A percentile compares a stretch with the other conserved stretches of the same genome.
Evolutionary conservation across 2,888 invertebrate species (phyloP).

Genomic region (Rhyacophila evoluta): DNA sequence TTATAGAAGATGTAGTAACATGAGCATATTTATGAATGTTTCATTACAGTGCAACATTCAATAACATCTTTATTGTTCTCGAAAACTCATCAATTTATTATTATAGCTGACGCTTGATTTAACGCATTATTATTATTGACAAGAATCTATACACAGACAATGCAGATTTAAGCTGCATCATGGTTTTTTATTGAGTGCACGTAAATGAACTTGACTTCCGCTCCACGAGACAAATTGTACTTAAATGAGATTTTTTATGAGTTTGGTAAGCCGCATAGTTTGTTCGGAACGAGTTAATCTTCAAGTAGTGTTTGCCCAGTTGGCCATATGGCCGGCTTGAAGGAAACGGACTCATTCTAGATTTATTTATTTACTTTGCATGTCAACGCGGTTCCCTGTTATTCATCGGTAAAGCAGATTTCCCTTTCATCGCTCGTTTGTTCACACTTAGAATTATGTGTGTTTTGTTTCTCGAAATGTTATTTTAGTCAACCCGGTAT

Average conservation of each 20-base stretch:
- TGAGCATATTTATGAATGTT: too few species aligned
- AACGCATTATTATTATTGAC: too few species aligned
- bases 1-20: too few species aligned
- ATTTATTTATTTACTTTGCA: constrained; percentile 32
- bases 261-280: neutral
- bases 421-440: constrained; percentile 38
- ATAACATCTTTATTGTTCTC: too few species aligned
- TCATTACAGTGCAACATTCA: too few species aligned
- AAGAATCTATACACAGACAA: too few species aligned
- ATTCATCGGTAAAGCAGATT: constrained; percentile 35
- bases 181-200: neutral
- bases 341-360: neutral
- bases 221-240: neutral
- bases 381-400: constrained; percentile 33
- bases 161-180: neutral
- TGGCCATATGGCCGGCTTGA: constrained; percentile 16
- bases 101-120: too few species aligned
- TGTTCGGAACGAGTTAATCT: neutral
- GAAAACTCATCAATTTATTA: too few species aligned
- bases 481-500: neutral
- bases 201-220: constrained; percentile 15
- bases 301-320: constrained; percentile 13
- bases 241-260: neutral
- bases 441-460: neutral
- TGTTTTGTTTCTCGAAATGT: neutral